Base-by-base conservation (phyloP, 2,113 vertebrate species). In the Ranitomeya imitator region DNA sequence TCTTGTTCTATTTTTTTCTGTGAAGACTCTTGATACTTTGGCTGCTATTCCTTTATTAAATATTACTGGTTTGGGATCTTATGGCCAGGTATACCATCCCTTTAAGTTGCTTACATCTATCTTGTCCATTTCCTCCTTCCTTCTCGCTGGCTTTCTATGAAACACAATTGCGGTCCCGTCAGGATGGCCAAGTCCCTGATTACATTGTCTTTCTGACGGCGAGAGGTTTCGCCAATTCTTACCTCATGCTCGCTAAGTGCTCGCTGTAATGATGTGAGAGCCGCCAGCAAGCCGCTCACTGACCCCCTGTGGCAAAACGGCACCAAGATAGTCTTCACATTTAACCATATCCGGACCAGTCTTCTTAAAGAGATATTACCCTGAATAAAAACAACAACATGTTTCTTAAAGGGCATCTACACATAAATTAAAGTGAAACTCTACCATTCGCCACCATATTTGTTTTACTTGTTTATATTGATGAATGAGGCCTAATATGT, bases 171-270 rank as follows among this genome's bases (percentile, higher is more conserved):
- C 54, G 21, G 57, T 63, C 76, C 59, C 54, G 5, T 51, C 60
- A 77, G 55, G 26, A 52, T 63, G 31, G 76, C 85, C 85, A 79
- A 79, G 85, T 86, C 85, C 85, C 61, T 86, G 85, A 86, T 86
- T 86, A 69, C 85, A 86, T 79, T 79, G 85, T 86, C 77, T 79
- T 55, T 79, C 85, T 86, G 85, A 86, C 85, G 79, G 51, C 9
- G 63, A 69, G 26, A 31, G n/a, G 60, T 57, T 60, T 15, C 37
- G 85, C 85, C 85, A 86, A 79, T 23, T 79, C 76, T 86, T 86
- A 86, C 85, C 77, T 86, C 85, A 86, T 86, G 59, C 71, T 77
- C 15, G 57, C 85, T 86, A 86, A 86, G 85, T 86, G 77, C 85
- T 86, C 31, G 77, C 23, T 79, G 60, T 86, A 78, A 67, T 79